Base-by-base conservation (phyloP, 2,113 vertebrate species). In the Speoplatyrhinus poulsoni region DNA sequence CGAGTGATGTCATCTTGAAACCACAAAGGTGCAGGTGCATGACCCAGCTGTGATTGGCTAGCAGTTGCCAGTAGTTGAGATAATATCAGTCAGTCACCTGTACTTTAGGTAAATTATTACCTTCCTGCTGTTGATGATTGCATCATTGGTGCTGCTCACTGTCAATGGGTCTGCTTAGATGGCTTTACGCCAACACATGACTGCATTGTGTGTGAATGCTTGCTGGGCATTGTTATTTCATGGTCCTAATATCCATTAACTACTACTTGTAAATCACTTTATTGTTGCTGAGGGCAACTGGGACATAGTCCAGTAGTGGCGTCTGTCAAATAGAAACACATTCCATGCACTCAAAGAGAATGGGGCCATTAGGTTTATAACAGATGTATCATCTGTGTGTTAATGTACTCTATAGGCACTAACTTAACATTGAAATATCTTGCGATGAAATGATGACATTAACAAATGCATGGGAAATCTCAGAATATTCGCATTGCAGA, bases 51-150 rank as follows among this genome's bases (percentile, higher is more conserved):
- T 54, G 19, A 11, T 33, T 36, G 36, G 19, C 9, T 46, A 12
- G 16, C 54, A 67, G 46, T 6, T 11, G 15, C 46, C 19, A 36
- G 54, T 48, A 56, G 46, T 56, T 49, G 47, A 59, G 32, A 32
- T 59, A n/a, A 76, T 69, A 65, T 72, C 62, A 70, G 47, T 72
- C 67, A 53, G 49, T 58, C 75, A 9, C 6, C 60, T 54, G 26
- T 26, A 61, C 68, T 69, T 46, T 47, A 65, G 6, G 17, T 82
- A 82, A 87, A 87, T 85, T 80, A 84, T 88, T 78, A 61, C 69
- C 78, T 67, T 65, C 50, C 9, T 54, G 36, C 67, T 62, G 59
- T 80, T 67, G 73, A 67, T 32, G 9, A 54, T 58, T 68, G 53
- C 79, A 80, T 75, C 73, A 66, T 19, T 47, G 64, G 26, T 69